Evolutionary conservation across 1,140 invertebrate genomes (phyloP).

Genomic region (Drosophila elegans): DNA sequence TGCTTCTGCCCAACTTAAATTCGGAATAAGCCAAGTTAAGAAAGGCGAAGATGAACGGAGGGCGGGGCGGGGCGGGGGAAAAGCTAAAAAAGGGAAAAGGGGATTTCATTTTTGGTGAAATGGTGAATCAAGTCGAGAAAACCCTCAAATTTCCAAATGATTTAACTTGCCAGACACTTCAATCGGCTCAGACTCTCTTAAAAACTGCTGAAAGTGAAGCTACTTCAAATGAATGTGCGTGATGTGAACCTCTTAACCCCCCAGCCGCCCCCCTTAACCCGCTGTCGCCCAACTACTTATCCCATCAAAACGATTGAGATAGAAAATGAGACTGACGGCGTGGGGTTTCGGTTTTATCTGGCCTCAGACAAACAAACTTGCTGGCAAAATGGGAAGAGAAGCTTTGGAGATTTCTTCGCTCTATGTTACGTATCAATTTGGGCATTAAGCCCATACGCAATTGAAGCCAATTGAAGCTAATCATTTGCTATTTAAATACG

Average conservation of each 20-base stretch:
- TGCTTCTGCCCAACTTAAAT: constrained; percentile 28
- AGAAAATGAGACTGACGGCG: constrained; percentile 23
- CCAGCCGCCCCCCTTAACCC: background rate
- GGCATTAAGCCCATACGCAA: constrained; percentile 56
- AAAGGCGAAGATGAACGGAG: background rate
- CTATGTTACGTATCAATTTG: constrained; percentile 49
- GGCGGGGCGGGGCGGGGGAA: no score
- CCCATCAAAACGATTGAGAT: constrained; percentile 42
- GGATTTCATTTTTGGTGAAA: constrained; percentile 3
- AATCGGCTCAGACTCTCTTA: constrained; percentile 46
- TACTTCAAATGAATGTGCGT: constrained; percentile 66
- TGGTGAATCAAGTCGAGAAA: constrained; percentile 26
- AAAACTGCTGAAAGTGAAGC: constrained; percentile 50
- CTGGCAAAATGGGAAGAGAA: background rate
- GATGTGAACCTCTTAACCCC: constrained; percentile 16
- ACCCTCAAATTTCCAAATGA: constrained; percentile 60
- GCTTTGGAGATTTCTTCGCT: constrained; percentile 15
- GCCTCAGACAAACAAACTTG: constrained; percentile 12
- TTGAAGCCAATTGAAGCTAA: constrained; percentile 81
- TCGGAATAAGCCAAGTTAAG: constrained; percentile 38
- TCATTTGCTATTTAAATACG: constrained; percentile 78
- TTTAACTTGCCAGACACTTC: constrained; percentile 69
- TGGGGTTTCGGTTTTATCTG: constrained; percentile 10
- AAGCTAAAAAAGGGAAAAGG: background rate
- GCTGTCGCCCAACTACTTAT: constrained; percentile 31